Base-by-base conservation (phyloP, 92 coral and sea anemone species). In the Umimayanthus kanabou region DNA sequence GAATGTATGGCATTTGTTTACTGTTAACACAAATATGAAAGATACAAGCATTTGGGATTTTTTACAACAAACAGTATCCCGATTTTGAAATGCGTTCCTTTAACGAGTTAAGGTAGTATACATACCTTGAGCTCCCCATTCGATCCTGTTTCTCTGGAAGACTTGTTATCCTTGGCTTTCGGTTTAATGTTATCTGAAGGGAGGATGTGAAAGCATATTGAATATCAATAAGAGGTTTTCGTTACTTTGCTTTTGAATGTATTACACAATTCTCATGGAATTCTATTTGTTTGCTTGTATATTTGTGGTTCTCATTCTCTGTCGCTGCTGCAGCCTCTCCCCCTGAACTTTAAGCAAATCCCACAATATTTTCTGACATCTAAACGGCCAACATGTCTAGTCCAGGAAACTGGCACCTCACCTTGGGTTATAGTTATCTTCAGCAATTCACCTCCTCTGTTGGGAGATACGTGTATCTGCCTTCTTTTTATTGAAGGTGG, bases 401-500 rank as follows among this genome's bases (percentile, higher is more conserved):
- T 53, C 2, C 1, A 18, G 58, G 58, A 3, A 53, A 53, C 16
- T 53, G 18, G 18, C 18, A 47, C 77, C 78, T 83, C 11, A 83
- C 87, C 87, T 83, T 83, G 87, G 40, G 74, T 53, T 14, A 83
- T 83, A 25, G 87, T 83, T 39, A 83, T 83, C 29, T 70, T 83
- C 57, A 83, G 49, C 5, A 29, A 26, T 71, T 83, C 87, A 45
- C 79, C 50, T 75, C 79, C 50, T 75, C 50, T 39, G 4, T 67
- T 66, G 72, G 86, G 55, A 28, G 61, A 39, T 1, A 42, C 87
- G 45, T 30, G 13, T 26, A 83, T 39, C 9, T 83, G 77, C 57
- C 87, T 43, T 71, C 43, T 58, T 43, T 53, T 83, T 29, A 22
- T 26, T 25, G 26, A 18, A 70, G 78, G 11, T 23, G 87, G 87